phyloP scores from a whole-genome alignment of 2,113 vertebrate species.

The Rostratula benghalensis region DNA sequence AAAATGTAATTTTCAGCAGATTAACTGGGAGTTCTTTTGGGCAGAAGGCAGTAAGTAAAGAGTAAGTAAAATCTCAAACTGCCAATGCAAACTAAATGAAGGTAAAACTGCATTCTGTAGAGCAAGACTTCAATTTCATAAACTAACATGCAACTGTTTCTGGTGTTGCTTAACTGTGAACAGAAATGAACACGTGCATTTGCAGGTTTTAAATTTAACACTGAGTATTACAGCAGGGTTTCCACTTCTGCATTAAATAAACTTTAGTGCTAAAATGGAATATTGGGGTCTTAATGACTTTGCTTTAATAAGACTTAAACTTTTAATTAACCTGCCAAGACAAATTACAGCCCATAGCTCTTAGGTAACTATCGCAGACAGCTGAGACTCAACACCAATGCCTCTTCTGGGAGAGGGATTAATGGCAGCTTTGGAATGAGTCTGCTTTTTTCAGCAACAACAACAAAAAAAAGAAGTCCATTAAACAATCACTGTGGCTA shows the following conservation, averaged over 20 bases:
- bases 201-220: constrained; percentile 24
- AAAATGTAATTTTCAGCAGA: background rate
- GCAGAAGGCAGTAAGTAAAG: background rate
- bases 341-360: constrained; percentile 70
- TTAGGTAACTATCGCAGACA: constrained; percentile 72
- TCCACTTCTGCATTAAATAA: constrained; percentile 66
- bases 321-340: constrained; percentile 83
- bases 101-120: background rate
- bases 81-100: constrained; percentile 35
- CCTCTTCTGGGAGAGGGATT: constrained; percentile 67
- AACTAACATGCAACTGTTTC: constrained; percentile 44
- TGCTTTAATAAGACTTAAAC: constrained; percentile 75
- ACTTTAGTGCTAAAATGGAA: constrained; percentile 56
- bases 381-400: constrained; percentile 70
- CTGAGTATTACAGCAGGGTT: constrained; percentile 21
- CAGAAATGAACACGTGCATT: constrained; percentile 29
- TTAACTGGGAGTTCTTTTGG: background rate
- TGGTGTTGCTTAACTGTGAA: constrained; percentile 48
- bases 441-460: constrained; percentile 48
- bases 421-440: constrained; percentile 61
- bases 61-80: constrained; percentile 35
- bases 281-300: constrained; percentile 70
- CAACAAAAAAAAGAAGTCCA: constrained; percentile 27
- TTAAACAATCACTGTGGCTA: constrained; percentile 60
- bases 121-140: constrained; percentile 12